Conservation (phyloP, 23 tunicate genomes). For the Oikopleura vanhoeffeni region DNA sequence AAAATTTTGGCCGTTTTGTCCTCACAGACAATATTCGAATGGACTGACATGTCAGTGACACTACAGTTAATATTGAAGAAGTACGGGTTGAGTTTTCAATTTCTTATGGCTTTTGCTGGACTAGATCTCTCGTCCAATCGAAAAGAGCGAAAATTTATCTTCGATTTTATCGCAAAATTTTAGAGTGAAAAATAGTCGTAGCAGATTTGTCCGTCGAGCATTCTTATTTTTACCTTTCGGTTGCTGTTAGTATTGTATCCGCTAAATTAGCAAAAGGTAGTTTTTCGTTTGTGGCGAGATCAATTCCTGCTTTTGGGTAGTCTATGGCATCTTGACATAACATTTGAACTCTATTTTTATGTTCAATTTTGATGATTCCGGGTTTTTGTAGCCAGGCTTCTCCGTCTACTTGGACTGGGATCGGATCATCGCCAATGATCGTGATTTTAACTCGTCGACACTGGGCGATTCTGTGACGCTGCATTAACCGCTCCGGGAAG, state of each 20-base stretch:
- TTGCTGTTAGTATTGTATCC: neutral
- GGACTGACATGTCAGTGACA: too few relatives aligned
- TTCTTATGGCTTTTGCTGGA: too few relatives aligned
- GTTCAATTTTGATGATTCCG: conserved; percentile 69
- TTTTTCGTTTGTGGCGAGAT: neutral
- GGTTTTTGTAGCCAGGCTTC: conserved; percentile 99
- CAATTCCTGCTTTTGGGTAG: neutral
- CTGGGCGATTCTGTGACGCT: conserved; percentile 92
- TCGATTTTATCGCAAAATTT: too few relatives aligned
- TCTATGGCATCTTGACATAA: conserved; percentile 32
- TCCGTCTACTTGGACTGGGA: conserved; percentile 83
- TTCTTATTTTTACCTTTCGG: neutral
- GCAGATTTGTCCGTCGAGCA: too few relatives aligned
- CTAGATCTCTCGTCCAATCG: too few relatives aligned
- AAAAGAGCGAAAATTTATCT: too few relatives aligned
- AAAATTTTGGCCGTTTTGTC: too few relatives aligned
- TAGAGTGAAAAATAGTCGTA: too few relatives aligned
- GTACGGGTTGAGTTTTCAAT: too few relatives aligned
- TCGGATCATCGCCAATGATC: conserved; percentile 64
- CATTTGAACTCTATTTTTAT: conserved; percentile 87
- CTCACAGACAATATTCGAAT: too few relatives aligned
- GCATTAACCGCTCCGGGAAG: conserved; percentile 64
- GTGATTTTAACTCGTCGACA: conserved; percentile 62
- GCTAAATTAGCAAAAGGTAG: neutral
- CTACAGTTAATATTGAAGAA: too few relatives aligned